Evolutionary conservation across 1,140 invertebrate genomes (phyloP).

Genomic region (Sarcophaga bullata): DNA sequence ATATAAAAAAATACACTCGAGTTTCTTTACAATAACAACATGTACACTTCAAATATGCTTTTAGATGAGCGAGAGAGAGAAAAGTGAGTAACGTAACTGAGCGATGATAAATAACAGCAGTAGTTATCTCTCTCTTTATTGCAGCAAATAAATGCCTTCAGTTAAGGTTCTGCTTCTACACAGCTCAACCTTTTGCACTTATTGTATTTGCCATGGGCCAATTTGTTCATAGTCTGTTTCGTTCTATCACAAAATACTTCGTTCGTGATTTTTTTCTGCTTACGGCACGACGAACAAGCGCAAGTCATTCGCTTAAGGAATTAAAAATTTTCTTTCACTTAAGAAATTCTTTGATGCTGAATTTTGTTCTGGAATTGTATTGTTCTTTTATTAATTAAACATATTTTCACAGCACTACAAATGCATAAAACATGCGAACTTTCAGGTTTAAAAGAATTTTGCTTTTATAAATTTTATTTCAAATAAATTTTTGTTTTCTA

Average conservation of each 20-base stretch:
- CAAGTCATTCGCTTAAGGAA: slow-evolving; percentile 10
- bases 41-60: slow-evolving; percentile 12
- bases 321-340: background rate
- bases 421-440: background rate
- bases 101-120: background rate
- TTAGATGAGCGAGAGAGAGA: background rate
- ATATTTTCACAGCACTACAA: slow-evolving; percentile 11
- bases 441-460: background rate
- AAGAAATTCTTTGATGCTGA: background rate
- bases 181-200: background rate
- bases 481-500: background rate
- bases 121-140: background rate
- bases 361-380: background rate
- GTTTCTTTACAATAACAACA: slow-evolving; percentile 24
- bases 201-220: background rate
- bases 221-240: background rate
- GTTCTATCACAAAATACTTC: background rate
- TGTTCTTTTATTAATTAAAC: background rate
- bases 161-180: background rate
- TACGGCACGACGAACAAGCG: background rate
- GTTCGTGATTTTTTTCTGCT: slow-evolving; percentile 1
- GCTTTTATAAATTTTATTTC: background rate
- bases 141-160: background rate
- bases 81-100: background rate
- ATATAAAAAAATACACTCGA: background rate